Evolutionary conservation across 2,888 invertebrate genomes (phyloP), one percentile per base, ranked within the genome.

Genomic region (Apodemia duryi): DNA sequence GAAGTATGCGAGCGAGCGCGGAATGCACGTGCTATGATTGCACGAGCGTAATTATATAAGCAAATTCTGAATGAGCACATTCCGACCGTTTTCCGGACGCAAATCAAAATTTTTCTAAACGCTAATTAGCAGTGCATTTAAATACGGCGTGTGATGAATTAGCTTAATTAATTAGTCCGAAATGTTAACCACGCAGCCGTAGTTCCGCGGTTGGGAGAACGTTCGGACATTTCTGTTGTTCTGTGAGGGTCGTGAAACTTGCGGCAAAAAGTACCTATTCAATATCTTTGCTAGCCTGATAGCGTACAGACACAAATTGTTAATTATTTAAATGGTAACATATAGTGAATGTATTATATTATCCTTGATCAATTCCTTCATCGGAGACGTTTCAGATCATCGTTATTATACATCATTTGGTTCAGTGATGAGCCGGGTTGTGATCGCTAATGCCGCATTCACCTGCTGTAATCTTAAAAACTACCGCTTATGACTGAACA

Each of bases 81-180:
- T 66, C 67, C 65, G 68, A 63, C 54, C 70, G 68, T 69, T 65
- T 65, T 64, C 66, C 66, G 70, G 69, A 66, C 66, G 63, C 66
- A 63, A 70, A 71, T 71, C 71, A 71, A 70, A 67, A 69, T 71
- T 65, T 70, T 68, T 66, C 61, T 63, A 66, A 67, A 38, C 66
- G 67, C 68, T 71, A 70, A 71, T 70, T 66, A 69, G 68, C 65
- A 35, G 11, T 57, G 57, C 41, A 65, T 51, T 57, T 41, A 28
- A 46, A 46, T 35, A 35, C 51, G 54, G 63, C 66, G 63, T 52
- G 38, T 60, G 65, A 71, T 72, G 71, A 72, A 72, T 71, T 69
- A 68, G 65, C 62, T 51, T 69, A 69, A 72, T 72, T 72, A 72
- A 71, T 71, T 68, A 67, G 38, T 41, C 62, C 61, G 43, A 62